Base-by-base conservation (phyloP, 2,888 invertebrate species). In the Pegoplata infirma region DNA sequence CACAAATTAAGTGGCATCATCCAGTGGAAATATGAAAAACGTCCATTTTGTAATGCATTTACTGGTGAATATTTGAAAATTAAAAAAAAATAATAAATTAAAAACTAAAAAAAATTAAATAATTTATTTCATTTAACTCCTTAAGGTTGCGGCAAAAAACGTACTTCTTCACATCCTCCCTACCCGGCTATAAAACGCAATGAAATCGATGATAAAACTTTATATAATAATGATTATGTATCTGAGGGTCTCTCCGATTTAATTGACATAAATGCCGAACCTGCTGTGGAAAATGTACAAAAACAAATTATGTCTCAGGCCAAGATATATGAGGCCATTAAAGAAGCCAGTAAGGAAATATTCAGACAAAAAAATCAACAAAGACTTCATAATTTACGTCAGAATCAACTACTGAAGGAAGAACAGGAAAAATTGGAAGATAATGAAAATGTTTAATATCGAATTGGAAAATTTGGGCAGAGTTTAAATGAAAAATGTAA, bases 31-130 rank as follows among this genome's bases (percentile, higher is more conserved):
- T 23, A 93, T 53, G 88, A 93, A 84, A 96, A 96, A 84, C 91
- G 96, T 85, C 96, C 96, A 0, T 96, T 96, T 88, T 96, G 96
- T 90, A 96, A 96, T 85, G 96, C 96, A 0, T 96, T 96, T 83
- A 96, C 96, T 83, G 96, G 96, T 96, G 81, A 82, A 40, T 16
- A 64, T 51, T 12, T 5, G 5, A 32, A 10, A 2, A 49, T 23
- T 12, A 16, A 21, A 36, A 23, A 49, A 14, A 19, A 63, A 36
- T 4, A 19, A n/a, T 19, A 5, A 21, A 8, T 23, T 12, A 49
- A 19, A 23, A 23, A 23, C n/a, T 21, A 23, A 23, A 51, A n/a
- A 28, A 8, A 12, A 23, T 36, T 21, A 17, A 16, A 2, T 19
- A n/a, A 36, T 36, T n/a, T 2, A n/a, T 14, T 32, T 14, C n/a